A percentile compares a stretch with the other conserved stretches of the same genome.
Conservation (phyloP, 2,113 vertebrate species). For the Mesoclemmys tuberculata region DNA sequence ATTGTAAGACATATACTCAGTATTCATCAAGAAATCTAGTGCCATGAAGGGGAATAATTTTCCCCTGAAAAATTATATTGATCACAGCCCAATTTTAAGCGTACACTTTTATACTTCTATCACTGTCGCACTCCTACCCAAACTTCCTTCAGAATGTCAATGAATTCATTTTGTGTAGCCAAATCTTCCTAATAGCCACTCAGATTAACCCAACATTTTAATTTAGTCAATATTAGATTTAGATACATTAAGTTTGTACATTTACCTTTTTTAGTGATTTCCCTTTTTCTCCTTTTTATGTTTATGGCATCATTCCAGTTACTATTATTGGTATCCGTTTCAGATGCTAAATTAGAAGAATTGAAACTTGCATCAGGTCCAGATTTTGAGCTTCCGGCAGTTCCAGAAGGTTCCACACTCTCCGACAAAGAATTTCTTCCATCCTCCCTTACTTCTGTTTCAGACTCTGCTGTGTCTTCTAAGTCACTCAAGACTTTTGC, state of each 20-base stretch:
- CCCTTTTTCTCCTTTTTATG: slow-evolving; percentile 47
- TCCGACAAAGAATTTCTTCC: not conserved
- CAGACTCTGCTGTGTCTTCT: slow-evolving; percentile 73
- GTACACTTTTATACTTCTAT: slow-evolving; percentile 11
- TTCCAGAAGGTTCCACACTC: not conserved
- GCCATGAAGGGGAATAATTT: not conserved
- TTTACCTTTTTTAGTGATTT: slow-evolving; percentile 72
- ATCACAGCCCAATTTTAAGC: not conserved
- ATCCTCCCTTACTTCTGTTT: slow-evolving; percentile 26
- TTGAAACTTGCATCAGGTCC: slow-evolving; percentile 3
- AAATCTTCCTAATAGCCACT: slow-evolving; percentile 60
- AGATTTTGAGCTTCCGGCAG: not conserved
- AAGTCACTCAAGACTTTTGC: slow-evolving; percentile 80
- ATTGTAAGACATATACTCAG: slow-evolving; percentile 52
- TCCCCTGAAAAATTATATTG: slow-evolving; percentile 28
- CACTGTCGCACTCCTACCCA: slow-evolving; percentile 55
- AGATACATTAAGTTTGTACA: not conserved
- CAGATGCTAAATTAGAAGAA: slow-evolving; percentile 64
- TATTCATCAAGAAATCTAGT: slow-evolving; percentile 9
- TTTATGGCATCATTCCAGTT: slow-evolving; percentile 38
- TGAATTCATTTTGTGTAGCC: slow-evolving; percentile 28
- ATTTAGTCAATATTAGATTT: not conserved
- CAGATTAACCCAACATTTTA: slow-evolving; percentile 9
- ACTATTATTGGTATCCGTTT: slow-evolving; percentile 32
- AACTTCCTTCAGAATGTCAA: slow-evolving; percentile 60